phyloP scores from a whole-genome alignment of 2,113 vertebrate genomes.

The Reinhardtius hippoglossoides region DNA sequence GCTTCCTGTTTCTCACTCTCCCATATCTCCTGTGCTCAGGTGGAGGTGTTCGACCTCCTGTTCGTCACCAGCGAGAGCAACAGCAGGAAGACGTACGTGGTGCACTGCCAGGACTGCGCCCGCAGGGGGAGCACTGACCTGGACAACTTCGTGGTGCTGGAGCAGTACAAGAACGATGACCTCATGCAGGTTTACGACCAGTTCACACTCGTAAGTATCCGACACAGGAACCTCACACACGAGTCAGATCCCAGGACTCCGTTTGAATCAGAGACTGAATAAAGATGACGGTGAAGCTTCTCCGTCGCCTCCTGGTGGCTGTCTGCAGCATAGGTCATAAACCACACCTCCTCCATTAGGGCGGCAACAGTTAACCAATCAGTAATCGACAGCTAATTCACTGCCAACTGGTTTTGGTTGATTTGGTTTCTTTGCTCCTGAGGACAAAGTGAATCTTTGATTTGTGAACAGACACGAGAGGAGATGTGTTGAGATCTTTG shows the following conservation, averaged over 20 bases:
- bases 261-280: background rate
- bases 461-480: no score
- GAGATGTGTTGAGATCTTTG: background rate
- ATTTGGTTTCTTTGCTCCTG: no score
- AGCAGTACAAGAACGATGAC: constrained; percentile 97
- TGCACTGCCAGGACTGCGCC: constrained; percentile 97
- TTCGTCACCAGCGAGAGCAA: constrained; percentile 97
- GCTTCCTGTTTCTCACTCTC: constrained; percentile 85
- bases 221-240: background rate
- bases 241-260: no score
- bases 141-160: constrained; percentile 97
- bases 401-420: no score
- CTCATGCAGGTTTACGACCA: constrained; percentile 98
- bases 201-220: constrained; percentile 96
- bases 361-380: no score
- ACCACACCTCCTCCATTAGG: no score
- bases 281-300: no score
- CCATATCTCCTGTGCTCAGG: constrained; percentile 79
- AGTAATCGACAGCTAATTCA: no score
- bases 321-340: no score
- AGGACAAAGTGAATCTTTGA: no score
- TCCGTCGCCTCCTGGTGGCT: no score
- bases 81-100: constrained; percentile 91
- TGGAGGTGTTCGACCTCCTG: constrained; percentile 96
- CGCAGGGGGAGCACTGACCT: constrained; percentile 90